These are phyloP conservation scores for Sminthopsis crassicaudata DNA, from an alignment of 2,113 vertebrate genomes.

Conservation along the genomic window DNA sequence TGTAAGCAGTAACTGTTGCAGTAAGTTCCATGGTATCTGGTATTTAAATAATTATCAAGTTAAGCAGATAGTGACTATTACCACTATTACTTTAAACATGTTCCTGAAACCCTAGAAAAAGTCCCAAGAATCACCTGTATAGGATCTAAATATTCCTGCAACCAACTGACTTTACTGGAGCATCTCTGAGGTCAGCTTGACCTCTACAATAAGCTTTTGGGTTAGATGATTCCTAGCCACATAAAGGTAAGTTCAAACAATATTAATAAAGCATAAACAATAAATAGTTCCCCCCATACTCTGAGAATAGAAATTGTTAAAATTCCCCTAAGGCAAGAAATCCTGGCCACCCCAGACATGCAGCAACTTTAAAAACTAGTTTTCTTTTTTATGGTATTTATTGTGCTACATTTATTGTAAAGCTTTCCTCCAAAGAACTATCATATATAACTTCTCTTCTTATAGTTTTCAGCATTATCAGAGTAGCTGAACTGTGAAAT, in stretches of 20 bases:
- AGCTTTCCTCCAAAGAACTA: background rate
- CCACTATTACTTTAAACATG: background rate
- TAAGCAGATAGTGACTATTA: background rate
- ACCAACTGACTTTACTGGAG: background rate
- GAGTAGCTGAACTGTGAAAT: background rate
- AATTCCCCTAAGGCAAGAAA: background rate
- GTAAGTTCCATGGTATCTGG: background rate
- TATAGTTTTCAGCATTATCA: background rate
- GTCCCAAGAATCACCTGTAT: background rate
- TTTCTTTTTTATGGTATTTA: background rate
- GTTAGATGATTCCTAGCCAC: background rate
- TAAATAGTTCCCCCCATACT: background rate
- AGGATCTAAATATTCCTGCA: background rate
- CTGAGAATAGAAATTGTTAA: background rate
- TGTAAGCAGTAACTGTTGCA: conserved; percentile 11
- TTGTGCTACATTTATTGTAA: background rate
- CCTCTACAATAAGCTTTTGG: background rate
- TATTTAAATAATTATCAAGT: background rate
- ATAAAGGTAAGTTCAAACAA: background rate
- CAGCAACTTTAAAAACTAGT: background rate
- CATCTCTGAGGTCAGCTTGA: background rate
- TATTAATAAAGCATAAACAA: background rate
- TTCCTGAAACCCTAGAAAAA: background rate
- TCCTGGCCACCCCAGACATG: background rate
- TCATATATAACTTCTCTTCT: background rate